Evolutionary conservation across 2,888 invertebrate genomes (phyloP), one percentile per base, ranked within the genome.

Genomic region (Siphlonurus alternatus): DNA sequence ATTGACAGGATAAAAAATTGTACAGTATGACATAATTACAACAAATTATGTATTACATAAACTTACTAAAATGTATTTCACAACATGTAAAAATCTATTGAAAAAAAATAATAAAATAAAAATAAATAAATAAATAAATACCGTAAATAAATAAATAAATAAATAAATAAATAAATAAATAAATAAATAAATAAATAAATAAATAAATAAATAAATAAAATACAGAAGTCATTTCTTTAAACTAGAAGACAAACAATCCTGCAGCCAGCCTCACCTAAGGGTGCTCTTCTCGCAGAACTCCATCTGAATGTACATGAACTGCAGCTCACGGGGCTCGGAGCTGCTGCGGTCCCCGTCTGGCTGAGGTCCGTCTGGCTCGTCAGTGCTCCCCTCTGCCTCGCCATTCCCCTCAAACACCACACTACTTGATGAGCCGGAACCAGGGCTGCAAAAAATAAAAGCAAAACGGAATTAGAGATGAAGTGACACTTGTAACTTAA

Each of bases 281-380:
- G 98, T 99, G 70, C 90, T 92, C 72, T 94, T 96, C 73, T 97
- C 97, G 75, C 99, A 99, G 75, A 94, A 97, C 77, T 99, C 98
- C 99, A 99, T 99, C 79, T 98, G 93, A 69, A 92, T 91, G 73
- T 92, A 95, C 78, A 96, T 83, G 65, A 87, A 87, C 72, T 88
- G 86, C 61, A 83, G 80, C 70, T 78, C 77, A 51, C 71, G 72
- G 15, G 61, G 61, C 53, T 65, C 62, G 10, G 51, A 18, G 24
- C 66, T 66, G 53, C 65, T 24, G 59, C 65, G 67, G 69, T 64
- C 69, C 67, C 63, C 56, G 64, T 59, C 62, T 64, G 65, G 51
- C 3, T 66, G 63, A 20, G 23, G 53, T 59, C 59, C 22, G 59
- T 23, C 22, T 53, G 65, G 64, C 66, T 70, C 61, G 66, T 65